Conservation (phyloP, 1,140 invertebrate genomes). For the Meloidogyne floridensis region DNA sequence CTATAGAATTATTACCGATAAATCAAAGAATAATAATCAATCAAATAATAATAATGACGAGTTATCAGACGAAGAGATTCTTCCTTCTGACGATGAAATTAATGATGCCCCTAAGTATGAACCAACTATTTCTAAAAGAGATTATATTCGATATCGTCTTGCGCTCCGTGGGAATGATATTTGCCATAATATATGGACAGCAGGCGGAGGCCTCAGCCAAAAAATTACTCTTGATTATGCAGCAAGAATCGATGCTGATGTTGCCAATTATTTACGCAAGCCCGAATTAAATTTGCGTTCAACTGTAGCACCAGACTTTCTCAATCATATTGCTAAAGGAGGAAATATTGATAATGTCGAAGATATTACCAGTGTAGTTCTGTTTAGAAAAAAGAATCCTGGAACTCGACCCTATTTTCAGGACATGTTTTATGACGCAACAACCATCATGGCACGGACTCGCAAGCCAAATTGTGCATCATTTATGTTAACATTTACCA, state of each 20-base stretch:
- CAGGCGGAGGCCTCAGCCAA: constrained; percentile 1
- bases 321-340: background rate
- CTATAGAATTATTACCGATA: background rate
- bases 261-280: background rate
- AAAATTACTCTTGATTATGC: constrained; percentile 4
- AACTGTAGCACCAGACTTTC: background rate
- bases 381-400: constrained; percentile 1
- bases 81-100: background rate
- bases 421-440: background rate
- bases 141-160: constrained; percentile 15
- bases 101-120: background rate
- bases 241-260: background rate
- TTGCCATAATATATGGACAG: background rate
- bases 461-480: background rate
- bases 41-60: background rate
- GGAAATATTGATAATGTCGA: background rate
- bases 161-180: background rate
- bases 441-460: constrained; percentile 1
- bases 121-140: background rate
- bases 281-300: background rate
- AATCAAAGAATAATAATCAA: background rate
- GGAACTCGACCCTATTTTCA: background rate
- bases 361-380: background rate
- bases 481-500: constrained; percentile 11
- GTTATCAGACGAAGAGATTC: background rate